phyloP scores from a whole-genome alignment of 2,113 vertebrate genomes.

The Chlorodrepanis virens region DNA sequence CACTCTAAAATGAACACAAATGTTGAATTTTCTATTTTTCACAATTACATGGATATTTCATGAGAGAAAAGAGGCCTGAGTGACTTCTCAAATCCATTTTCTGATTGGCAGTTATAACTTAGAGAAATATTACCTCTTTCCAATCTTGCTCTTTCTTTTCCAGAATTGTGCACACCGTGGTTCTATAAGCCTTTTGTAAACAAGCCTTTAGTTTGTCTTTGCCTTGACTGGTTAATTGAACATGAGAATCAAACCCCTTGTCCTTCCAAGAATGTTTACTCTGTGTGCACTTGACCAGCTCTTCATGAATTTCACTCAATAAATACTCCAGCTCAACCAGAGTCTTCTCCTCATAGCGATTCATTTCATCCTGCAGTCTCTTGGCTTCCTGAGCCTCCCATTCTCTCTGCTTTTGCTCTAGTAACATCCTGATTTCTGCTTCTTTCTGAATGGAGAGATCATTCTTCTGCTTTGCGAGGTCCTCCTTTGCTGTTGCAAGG shows the following conservation, averaged over 20 bases:
- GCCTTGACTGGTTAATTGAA: slow-evolving; percentile 5
- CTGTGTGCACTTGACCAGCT: slow-evolving; percentile 22
- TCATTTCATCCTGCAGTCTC: slow-evolving; percentile 66
- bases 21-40: neutral
- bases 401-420: slow-evolving; percentile 76
- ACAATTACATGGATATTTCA: neutral
- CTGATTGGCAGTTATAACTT: neutral
- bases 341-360: slow-evolving; percentile 70
- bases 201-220: slow-evolving; percentile 71
- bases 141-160: slow-evolving; percentile 71
- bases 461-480: slow-evolving; percentile 76
- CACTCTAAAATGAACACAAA: neutral
- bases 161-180: slow-evolving; percentile 57
- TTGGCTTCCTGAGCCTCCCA: slow-evolving; percentile 75
- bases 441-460: slow-evolving; percentile 81
- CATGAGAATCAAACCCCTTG: neutral
- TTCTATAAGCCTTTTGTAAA: slow-evolving; percentile 72
- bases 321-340: slow-evolving; percentile 72
- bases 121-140: slow-evolving; percentile 76
- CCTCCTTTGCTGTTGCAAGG: slow-evolving; percentile 75
- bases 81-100: neutral
- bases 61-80: neutral
- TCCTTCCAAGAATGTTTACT: slow-evolving; percentile 19
- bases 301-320: slow-evolving; percentile 74
- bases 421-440: slow-evolving; percentile 73